Evolutionary conservation across 2,113 vertebrate species (phyloP).

Genomic region (Anoura caudifer): DNA sequence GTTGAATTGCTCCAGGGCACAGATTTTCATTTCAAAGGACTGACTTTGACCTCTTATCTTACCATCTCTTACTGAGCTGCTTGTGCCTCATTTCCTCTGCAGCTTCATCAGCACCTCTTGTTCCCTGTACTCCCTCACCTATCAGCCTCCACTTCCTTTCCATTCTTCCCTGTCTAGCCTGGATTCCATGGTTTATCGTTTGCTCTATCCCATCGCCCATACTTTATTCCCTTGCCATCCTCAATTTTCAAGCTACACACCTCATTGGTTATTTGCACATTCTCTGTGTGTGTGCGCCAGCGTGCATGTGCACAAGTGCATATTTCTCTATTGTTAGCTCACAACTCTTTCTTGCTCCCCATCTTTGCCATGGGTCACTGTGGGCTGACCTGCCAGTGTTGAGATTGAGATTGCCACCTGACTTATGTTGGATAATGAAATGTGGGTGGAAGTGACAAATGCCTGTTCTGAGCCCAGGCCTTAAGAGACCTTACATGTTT

Average conservation of each 20-base stretch:
- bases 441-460: neutral
- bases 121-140: neutral
- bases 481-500: neutral
- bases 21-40: neutral
- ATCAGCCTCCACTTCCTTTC: neutral
- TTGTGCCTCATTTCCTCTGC: neutral
- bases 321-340: neutral
- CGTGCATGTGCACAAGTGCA: neutral
- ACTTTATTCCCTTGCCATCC: neutral
- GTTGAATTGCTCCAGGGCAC: neutral
- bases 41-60: neutral
- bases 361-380: neutral
- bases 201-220: neutral
- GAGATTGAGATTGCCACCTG: neutral
- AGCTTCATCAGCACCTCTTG: neutral
- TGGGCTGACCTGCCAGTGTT: neutral
- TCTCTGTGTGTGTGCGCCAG: neutral
- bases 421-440: neutral
- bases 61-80: neutral
- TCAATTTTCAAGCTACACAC: neutral
- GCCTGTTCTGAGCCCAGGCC: neutral
- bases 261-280: neutral
- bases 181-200: neutral
- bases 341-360: neutral
- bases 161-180: neutral